phyloP scores from a whole-genome alignment of 2,113 vertebrate species.

The Xenopus tropicalis region DNA sequence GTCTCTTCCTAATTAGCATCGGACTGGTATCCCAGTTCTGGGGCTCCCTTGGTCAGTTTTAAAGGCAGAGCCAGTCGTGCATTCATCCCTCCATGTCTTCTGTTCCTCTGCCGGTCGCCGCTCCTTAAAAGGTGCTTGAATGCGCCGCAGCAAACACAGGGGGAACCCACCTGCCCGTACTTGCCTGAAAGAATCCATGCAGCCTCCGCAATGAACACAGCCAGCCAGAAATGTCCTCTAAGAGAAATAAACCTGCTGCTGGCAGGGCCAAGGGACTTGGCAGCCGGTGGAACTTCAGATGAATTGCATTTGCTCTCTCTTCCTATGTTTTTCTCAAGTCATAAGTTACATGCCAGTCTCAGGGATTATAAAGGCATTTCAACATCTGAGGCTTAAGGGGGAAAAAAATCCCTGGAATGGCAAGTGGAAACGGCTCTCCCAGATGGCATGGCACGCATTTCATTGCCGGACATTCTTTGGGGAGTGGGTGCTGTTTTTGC shows the following conservation, averaged over 20 bases:
- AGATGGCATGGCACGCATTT: conserved; percentile 53
- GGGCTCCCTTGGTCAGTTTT: no score
- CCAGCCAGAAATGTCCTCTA: no score
- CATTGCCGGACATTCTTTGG: conserved; percentile 57
- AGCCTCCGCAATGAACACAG: no score
- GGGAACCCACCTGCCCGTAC: no score
- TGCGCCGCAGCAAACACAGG: no score
- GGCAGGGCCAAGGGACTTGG: background rate
- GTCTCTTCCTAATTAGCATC: no score
- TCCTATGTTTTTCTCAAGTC: conserved; percentile 11
- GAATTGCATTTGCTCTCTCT: conserved; percentile 29
- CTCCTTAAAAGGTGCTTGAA: no score
- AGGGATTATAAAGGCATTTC: conserved; percentile 54
- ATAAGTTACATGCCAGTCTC: conserved; percentile 56
- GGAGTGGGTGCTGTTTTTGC: conserved; percentile 52
- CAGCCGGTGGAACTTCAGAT: conserved; percentile 6
- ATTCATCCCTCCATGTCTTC: no score
- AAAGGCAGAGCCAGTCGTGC: no score
- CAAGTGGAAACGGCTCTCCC: conserved; percentile 66
- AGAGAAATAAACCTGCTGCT: no score
- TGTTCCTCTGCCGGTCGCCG: no score
- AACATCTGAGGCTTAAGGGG: conserved; percentile 53
- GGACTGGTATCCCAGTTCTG: no score
- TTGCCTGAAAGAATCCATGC: conserved; percentile 42
- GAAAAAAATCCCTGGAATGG: conserved; percentile 52